A percentile compares a stretch with the other conserved stretches of the same genome.
Evolutionary conservation across 2,888 invertebrate species (phyloP).

Genomic region (Gisinianus flammeolus): DNA sequence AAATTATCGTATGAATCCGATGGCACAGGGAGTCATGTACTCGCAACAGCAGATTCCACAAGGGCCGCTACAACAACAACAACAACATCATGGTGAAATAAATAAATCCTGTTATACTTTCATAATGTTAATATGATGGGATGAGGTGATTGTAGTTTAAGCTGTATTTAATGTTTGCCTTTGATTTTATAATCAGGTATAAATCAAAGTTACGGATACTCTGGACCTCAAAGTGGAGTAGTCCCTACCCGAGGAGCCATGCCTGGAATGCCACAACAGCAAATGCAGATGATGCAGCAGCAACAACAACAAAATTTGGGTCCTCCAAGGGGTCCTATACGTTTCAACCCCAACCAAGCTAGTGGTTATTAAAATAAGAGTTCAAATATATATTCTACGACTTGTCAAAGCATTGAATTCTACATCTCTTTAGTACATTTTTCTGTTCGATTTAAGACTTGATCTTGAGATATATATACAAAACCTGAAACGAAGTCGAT

Average conservation of each 20-base stretch:
- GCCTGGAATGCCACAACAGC: conserved; percentile 45
- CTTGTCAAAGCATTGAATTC: not conserved
- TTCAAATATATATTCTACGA: not conserved
- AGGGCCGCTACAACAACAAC: too few relatives aligned
- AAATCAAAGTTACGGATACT: conserved; percentile 35
- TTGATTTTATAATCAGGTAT: not conserved
- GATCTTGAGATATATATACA: too few relatives aligned
- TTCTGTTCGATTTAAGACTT: too few relatives aligned
- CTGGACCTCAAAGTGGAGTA: conserved; percentile 52
- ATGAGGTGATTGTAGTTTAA: too few relatives aligned
- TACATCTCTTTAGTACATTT: too few relatives aligned
- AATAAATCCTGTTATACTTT: too few relatives aligned
- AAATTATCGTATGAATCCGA: conserved; percentile 31
- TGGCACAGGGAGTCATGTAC: conserved; percentile 19
- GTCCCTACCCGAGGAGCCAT: conserved; percentile 41
- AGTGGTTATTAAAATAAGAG: conserved; percentile 48
- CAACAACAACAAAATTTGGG: conserved; percentile 66
- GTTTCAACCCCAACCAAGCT: conserved; percentile 55
- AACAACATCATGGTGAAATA: too few relatives aligned
- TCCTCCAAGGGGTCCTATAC: conserved; percentile 48
- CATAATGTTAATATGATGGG: too few relatives aligned
- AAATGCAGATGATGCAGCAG: conserved; percentile 58
- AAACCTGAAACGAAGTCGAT: too few relatives aligned
- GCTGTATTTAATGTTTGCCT: too few relatives aligned
- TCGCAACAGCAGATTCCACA: not conserved